These are phyloP conservation scores for Linnaemya vulpina DNA, from an alignment of 2,888 invertebrate genomes.

Conservation along the genomic window DNA sequence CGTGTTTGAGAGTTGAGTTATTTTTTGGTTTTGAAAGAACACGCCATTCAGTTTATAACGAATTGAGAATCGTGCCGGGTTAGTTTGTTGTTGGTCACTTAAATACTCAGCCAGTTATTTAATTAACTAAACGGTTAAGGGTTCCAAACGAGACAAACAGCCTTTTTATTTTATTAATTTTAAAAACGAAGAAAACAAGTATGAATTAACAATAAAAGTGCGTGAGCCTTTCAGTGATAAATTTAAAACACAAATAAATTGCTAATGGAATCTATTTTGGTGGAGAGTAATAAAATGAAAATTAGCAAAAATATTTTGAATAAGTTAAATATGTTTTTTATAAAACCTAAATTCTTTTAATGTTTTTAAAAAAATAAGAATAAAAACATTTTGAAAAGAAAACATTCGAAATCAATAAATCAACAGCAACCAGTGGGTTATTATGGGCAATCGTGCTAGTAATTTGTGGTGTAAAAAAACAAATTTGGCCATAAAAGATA, in stretches of 20 bases:
- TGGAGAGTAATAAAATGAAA: not conserved
- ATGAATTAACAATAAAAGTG: not conserved
- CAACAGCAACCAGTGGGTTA: slow-evolving; percentile 64
- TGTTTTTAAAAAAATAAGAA: not conserved
- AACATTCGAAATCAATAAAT: not conserved
- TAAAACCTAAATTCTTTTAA: slow-evolving; percentile 1
- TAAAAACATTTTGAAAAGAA: slow-evolving; percentile 20
- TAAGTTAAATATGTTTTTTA: not conserved
- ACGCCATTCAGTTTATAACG: slow-evolving; percentile 80
- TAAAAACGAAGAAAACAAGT: not conserved
- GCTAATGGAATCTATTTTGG: slow-evolving; percentile 1
- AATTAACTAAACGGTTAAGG: slow-evolving; percentile 14
- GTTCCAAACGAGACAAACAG: slow-evolving; percentile 4
- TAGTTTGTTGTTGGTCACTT: slow-evolving; percentile 65
- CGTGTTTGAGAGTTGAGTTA: slow-evolving; percentile 74
- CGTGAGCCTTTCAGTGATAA: not conserved
- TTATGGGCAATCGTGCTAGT: slow-evolving; percentile 82
- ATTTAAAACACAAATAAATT: slow-evolving; percentile 4
- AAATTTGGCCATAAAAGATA: slow-evolving; percentile 66
- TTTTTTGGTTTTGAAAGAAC: slow-evolving; percentile 78
- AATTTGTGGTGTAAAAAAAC: slow-evolving; percentile 82
- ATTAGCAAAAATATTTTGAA: slow-evolving; percentile 10
- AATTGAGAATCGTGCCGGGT: slow-evolving; percentile 80
- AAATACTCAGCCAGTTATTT: slow-evolving; percentile 15
- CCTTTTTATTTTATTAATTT: not conserved